Evolutionary conservation across 2,113 vertebrate genomes (phyloP).

Genomic region (Scopus umbretta): DNA sequence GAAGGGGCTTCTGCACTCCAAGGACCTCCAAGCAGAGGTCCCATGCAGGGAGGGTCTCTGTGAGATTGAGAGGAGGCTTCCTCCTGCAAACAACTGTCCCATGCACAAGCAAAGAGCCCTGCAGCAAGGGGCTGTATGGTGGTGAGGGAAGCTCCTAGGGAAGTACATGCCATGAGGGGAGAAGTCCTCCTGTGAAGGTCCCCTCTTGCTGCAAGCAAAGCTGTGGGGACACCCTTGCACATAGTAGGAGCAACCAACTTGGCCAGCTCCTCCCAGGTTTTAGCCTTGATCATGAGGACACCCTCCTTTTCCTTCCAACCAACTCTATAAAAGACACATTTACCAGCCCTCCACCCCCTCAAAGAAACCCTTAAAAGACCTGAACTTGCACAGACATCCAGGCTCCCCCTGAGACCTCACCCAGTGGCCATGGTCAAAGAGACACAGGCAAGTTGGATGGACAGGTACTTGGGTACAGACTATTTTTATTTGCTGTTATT

Average conservation of each 20-base stretch:
- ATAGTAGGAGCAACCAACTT: not conserved
- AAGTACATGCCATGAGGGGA: rapidly evolving
- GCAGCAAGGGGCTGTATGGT: rapidly evolving
- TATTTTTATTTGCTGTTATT: not conserved
- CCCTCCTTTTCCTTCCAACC: not conserved
- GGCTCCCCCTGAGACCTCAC: not conserved
- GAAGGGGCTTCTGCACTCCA: not conserved
- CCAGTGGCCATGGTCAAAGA: not conserved
- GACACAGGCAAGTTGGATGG: not conserved
- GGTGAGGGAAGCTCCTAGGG: not conserved
- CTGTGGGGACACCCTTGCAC: no score
- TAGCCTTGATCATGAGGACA: not conserved
- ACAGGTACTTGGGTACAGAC: rapidly evolving
- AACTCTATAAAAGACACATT: not conserved
- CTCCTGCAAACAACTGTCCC: not conserved
- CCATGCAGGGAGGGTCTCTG: not conserved
- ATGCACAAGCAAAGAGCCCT: not conserved
- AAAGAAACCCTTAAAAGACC: not conserved
- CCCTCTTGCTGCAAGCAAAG: not conserved
- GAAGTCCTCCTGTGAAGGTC: not conserved
- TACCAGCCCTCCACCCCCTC: no score
- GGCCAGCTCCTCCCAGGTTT: not conserved
- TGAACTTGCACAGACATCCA: not conserved
- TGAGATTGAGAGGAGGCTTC: not conserved
- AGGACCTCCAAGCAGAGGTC: not conserved